Evolutionary conservation across 2,113 vertebrate genomes (phyloP).

Genomic region (Ctenodactylus gundi): DNA sequence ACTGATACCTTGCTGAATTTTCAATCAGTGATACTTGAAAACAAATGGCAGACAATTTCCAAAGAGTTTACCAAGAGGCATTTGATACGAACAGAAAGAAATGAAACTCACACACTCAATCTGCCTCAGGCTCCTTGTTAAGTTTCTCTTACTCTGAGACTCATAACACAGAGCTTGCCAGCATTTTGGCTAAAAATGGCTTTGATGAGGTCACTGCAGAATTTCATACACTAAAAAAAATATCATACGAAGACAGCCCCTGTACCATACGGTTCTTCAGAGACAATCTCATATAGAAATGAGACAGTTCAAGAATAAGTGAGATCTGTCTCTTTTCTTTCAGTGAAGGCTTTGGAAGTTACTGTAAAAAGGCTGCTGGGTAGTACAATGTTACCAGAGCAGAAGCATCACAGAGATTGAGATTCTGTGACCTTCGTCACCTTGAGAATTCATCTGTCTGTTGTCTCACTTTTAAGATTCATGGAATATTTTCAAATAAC

Average conservation of each 20-base stretch:
- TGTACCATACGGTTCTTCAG: neutral
- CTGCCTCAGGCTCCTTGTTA: neutral
- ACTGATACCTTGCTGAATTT: neutral
- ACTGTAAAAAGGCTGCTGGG: neutral
- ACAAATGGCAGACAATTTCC: neutral
- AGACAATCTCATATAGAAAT: too few species aligned
- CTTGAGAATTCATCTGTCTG: conserved; percentile 9
- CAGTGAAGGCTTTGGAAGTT: neutral
- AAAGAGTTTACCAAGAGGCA: neutral
- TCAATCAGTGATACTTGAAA: neutral
- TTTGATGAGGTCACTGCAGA: neutral
- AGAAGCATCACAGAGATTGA: neutral
- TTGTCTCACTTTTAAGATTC: neutral
- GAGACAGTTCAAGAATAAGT: too few species aligned
- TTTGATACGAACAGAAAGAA: neutral
- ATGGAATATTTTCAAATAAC: neutral
- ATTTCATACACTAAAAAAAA: neutral
- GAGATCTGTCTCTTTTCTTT: neutral
- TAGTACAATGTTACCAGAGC: neutral
- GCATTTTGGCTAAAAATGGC: neutral
- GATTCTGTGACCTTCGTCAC: neutral
- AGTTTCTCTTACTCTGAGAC: neutral
- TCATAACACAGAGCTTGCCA: neutral
- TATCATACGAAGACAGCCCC: neutral
- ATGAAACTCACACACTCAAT: neutral